These are phyloP conservation scores for Drepana falcataria DNA, from an alignment of 2,888 invertebrate species.

Conservation along the genomic window DNA sequence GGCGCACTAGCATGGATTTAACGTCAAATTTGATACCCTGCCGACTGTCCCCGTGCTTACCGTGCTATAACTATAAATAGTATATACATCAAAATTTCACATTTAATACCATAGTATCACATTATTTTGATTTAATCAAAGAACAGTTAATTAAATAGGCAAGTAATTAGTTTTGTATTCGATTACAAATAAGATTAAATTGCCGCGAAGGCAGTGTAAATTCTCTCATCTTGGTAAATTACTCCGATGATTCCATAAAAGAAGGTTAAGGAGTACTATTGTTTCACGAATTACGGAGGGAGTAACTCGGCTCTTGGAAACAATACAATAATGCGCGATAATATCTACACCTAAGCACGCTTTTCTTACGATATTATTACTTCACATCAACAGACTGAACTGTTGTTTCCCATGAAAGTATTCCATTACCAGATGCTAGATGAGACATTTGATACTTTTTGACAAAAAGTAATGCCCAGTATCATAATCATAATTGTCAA, in stretches of 20 bases:
- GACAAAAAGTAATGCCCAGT: too few species aligned
- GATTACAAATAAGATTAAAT: background rate
- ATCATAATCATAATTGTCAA: too few species aligned
- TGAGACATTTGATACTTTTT: too few species aligned
- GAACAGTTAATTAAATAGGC: background rate
- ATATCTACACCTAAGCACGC: constrained; percentile 29
- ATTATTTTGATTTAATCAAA: background rate
- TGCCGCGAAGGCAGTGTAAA: background rate
- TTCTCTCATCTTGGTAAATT: constrained; percentile 17
- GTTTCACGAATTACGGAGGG: constrained; percentile 44
- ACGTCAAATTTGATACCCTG: constrained; percentile 1
- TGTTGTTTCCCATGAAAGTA: constrained; percentile 12
- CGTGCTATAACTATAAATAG: background rate
- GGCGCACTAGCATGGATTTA: constrained; percentile 5
- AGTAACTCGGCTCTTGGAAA: constrained; percentile 32
- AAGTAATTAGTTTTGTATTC: background rate
- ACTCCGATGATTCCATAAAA: constrained; percentile 27
- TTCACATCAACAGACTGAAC: background rate
- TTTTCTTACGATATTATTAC: background rate
- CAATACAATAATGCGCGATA: constrained; percentile 38
- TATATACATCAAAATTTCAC: too few species aligned
- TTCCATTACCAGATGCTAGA: too few species aligned
- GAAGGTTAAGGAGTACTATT: constrained; percentile 30
- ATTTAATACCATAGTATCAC: too few species aligned
- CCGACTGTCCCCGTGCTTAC: background rate